These are phyloP conservation scores for Galeruca laticollis DNA, from an alignment of 2,888 invertebrate species.

Conservation along the genomic window DNA sequence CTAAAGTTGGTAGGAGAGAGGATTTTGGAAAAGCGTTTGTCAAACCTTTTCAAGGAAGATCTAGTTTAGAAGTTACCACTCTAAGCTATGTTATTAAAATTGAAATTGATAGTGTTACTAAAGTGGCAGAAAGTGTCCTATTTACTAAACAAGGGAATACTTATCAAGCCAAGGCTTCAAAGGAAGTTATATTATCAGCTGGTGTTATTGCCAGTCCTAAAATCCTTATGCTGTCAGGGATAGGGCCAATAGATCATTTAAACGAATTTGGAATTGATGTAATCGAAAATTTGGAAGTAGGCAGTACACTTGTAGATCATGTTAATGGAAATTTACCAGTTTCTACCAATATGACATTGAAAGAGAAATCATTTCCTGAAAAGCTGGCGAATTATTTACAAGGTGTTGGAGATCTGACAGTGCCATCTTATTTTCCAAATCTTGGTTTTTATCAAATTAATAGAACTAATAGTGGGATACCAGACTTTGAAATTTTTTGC, in stretches of 20 bases:
- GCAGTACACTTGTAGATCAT: conserved; percentile 83
- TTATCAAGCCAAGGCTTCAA: conserved; percentile 71
- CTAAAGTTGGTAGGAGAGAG: conserved; percentile 77
- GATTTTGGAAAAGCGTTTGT: conserved; percentile 83
- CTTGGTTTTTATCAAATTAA: conserved; percentile 1
- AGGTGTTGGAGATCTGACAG: conserved; percentile 36
- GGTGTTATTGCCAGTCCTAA: conserved; percentile 87
- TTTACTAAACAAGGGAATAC: conserved; percentile 72
- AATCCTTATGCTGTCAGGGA: conserved; percentile 84
- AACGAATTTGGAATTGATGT: conserved; percentile 71
- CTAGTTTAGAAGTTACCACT: conserved; percentile 78
- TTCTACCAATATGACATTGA: conserved; percentile 72
- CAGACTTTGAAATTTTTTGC: background rate
- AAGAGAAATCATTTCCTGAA: conserved; percentile 51
- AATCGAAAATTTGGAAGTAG: conserved; percentile 77
- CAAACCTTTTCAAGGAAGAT: conserved; percentile 72
- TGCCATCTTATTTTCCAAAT: background rate
- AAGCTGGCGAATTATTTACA: conserved; percentile 68
- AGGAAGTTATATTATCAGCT: conserved; percentile 82
- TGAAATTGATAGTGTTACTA: conserved; percentile 73
- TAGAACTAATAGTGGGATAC: background rate
- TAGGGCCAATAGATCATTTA: conserved; percentile 76
- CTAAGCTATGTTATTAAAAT: conserved; percentile 74
- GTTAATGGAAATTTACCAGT: conserved; percentile 75
- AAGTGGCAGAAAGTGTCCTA: conserved; percentile 74